Conservation (phyloP, 2,797 vertebrate genomes). For the Rhynchotus rufescens region DNA sequence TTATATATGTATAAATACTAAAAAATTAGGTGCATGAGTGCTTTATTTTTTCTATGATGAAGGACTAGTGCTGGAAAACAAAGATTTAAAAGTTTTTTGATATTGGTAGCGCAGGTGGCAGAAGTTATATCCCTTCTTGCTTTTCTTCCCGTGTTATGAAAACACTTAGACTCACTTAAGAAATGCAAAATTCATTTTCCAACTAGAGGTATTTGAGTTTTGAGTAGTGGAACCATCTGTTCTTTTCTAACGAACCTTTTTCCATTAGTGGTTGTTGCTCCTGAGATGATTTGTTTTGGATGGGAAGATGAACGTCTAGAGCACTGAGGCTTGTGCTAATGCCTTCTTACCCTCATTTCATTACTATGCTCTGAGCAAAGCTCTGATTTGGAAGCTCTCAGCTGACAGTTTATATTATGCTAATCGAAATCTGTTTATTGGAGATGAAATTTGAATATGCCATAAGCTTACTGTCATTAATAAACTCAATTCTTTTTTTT, state of each 20-base stretch:
- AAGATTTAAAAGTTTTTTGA: neutral
- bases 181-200: conserved; percentile 13
- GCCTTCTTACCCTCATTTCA: conserved; percentile 10
- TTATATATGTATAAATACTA: neutral
- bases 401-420: conserved; percentile 35
- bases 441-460: conserved; percentile 15
- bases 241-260: conserved; percentile 9
- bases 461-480: conserved; percentile 32
- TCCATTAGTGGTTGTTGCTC: conserved; percentile 4
- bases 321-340: conserved; percentile 18
- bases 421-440: conserved; percentile 14
- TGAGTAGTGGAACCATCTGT: neutral
- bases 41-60: neutral
- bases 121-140: neutral
- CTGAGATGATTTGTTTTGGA: conserved; percentile 40
- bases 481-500: conserved; percentile 21
- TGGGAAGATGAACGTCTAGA: conserved; percentile 14
- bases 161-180: neutral
- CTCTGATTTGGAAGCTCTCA: conserved; percentile 26
- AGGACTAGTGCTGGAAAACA: neutral
- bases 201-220: neutral
- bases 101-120: neutral
- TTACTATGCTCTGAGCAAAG: neutral
- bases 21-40: neutral
- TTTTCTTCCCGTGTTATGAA: conserved; percentile 7